Conservation (phyloP, 2,113 vertebrate species). For the Naja naja region DNA sequence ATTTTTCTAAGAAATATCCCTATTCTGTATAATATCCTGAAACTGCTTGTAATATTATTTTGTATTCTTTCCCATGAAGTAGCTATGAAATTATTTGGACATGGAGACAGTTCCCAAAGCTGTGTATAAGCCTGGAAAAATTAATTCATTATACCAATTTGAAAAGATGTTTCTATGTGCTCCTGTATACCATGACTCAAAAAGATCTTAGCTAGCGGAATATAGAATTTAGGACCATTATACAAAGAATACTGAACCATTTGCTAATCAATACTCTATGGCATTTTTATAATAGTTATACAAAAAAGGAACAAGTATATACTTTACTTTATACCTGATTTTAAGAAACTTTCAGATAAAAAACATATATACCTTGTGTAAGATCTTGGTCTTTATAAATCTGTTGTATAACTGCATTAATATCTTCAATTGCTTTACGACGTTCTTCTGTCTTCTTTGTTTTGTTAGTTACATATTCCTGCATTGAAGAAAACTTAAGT, state of each 20-base stretch:
- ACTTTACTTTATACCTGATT: background rate
- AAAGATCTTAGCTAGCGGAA: background rate
- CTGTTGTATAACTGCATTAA: conserved; percentile 86
- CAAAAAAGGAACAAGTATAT: background rate
- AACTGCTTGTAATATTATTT: background rate
- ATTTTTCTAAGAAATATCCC: background rate
- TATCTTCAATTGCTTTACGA: conserved; percentile 80
- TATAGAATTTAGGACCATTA: background rate
- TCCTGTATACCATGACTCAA: background rate
- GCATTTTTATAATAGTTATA: background rate
- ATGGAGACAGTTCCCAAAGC: background rate
- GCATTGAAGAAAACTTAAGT: background rate
- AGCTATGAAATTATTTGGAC: background rate
- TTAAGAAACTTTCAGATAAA: background rate
- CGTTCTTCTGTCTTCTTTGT: conserved; percentile 85
- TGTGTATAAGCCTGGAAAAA: background rate
- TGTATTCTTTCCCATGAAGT: background rate
- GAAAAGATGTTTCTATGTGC: background rate
- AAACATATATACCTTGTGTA: conserved; percentile 75
- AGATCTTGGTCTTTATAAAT: conserved; percentile 90
- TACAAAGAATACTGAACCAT: background rate
- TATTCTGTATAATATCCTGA: background rate
- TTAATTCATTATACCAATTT: background rate
- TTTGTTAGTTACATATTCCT: conserved; percentile 92
- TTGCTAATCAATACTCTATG: background rate